phyloP scores from a whole-genome alignment of 2,113 vertebrate species.

The Oceanodroma tethys region DNA sequence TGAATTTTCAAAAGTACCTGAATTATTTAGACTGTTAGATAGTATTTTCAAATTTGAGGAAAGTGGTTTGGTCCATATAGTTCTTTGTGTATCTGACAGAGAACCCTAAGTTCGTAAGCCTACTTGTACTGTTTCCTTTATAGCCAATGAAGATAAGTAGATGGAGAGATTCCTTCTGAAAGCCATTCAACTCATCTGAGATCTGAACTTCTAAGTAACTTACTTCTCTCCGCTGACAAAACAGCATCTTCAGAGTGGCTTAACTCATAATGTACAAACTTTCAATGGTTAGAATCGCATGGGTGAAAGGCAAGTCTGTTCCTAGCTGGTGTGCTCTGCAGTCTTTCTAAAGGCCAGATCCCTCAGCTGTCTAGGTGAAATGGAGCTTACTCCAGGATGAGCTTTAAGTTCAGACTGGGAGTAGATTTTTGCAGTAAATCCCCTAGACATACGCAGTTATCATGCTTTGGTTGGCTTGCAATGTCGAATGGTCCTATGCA shows the following conservation, averaged over 20 bases:
- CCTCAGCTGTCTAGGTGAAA: neutral
- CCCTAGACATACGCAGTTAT: neutral
- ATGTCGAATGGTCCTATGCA: neutral
- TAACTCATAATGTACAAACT: neutral
- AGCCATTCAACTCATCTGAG: neutral
- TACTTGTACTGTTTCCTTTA: neutral
- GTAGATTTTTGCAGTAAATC: neutral
- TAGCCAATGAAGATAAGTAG: neutral
- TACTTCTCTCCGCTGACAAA: neutral
- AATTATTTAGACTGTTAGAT: neutral
- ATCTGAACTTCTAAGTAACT: neutral
- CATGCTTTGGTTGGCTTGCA: neutral
- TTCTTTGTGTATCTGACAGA: neutral
- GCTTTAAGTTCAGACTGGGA: neutral
- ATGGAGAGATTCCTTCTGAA: neutral
- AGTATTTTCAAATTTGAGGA: neutral
- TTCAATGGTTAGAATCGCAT: neutral
- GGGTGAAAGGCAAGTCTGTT: neutral
- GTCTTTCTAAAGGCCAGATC: neutral
- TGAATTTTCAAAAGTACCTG: neutral
- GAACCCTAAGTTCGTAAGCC: neutral
- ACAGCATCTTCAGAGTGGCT: neutral
- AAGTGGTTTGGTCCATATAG: neutral
- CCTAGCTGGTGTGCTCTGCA: neutral
- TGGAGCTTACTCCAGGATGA: neutral